Evolutionary conservation across 2,797 vertebrate genomes (phyloP), one percentile per base, ranked within the genome.

Genomic region (Megalops cyprinoides): DNA sequence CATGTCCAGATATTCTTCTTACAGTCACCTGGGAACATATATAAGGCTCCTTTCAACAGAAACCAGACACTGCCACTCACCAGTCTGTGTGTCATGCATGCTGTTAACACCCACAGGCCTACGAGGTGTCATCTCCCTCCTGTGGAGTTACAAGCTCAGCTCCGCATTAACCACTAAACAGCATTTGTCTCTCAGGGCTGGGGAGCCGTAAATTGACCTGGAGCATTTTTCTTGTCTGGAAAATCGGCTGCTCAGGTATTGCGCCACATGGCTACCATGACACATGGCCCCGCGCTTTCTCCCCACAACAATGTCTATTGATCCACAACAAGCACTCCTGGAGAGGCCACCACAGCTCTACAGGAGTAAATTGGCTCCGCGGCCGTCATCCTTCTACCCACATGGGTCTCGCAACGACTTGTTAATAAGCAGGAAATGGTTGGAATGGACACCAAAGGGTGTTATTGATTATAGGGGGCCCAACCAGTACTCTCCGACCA

Each of bases 91-190:
- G 28, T 76, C 46, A 34, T 46, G 25, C 85, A 42, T 34, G 74
- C 88, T 85, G 85, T 84, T 85, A 76, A 83, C 82, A 37, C 83
- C 81, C 81, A 73, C 80, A 53, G 75, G 86, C 74, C 75, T 69
- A 51, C 79, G 80, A 81, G 82, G 81, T 83, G 83, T 85, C 81
- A 84, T 53, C 75, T 84, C 82, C 82, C 78, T 71, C 79, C 58
- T 46, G 55, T 76, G 76, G 77, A 79, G 75, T 10, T 78, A 82
- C 71, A 69, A 78, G 56, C 69, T 81, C 79, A 37, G 60, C 48
- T n/a, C 78, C 83, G 49, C 83, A 76, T 83, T 82, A 81, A 51
- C 53, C 77, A 55, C 56, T 46, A 65, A 28, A 37, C 44, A 74
- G 37, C 71, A 51, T 75, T 74, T 75, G 76, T 42, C 73, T 39